phyloP scores from a whole-genome alignment of 2,888 invertebrate species.

The Julus scanicus region DNA sequence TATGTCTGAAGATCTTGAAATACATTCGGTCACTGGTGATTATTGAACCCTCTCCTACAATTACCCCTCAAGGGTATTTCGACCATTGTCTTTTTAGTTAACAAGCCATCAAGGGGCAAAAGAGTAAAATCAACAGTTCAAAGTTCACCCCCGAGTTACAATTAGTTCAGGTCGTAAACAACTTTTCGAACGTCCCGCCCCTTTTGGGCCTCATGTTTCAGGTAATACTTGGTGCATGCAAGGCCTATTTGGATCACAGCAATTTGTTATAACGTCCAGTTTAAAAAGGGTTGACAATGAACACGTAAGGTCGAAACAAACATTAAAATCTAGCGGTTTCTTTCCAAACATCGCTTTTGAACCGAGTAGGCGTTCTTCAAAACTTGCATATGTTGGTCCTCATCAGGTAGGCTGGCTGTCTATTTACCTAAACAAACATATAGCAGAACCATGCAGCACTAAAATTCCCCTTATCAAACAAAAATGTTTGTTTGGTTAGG shows the following conservation, averaged over 20 bases:
- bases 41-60: too few relatives aligned
- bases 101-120: background rate
- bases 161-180: constrained; percentile 1
- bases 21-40: too few relatives aligned
- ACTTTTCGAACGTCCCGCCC: constrained; percentile 35
- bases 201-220: constrained; percentile 16
- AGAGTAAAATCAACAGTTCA: background rate
- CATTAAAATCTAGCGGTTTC: background rate
- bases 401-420: too few relatives aligned
- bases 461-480: background rate
- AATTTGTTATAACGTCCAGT: background rate
- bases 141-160: background rate
- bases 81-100: too few relatives aligned
- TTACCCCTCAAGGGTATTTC: too few relatives aligned
- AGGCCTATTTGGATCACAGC: constrained; percentile 13
- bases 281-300: background rate
- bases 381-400: background rate
- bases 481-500: background rate
- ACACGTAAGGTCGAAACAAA: background rate
- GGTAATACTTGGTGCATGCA: background rate
- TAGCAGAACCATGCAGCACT: background rate
- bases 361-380: background rate
- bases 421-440: background rate
- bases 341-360: background rate
- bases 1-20: too few relatives aligned